phyloP scores from a whole-genome alignment of 2,888 invertebrate genomes.

The Luperina testacea region DNA sequence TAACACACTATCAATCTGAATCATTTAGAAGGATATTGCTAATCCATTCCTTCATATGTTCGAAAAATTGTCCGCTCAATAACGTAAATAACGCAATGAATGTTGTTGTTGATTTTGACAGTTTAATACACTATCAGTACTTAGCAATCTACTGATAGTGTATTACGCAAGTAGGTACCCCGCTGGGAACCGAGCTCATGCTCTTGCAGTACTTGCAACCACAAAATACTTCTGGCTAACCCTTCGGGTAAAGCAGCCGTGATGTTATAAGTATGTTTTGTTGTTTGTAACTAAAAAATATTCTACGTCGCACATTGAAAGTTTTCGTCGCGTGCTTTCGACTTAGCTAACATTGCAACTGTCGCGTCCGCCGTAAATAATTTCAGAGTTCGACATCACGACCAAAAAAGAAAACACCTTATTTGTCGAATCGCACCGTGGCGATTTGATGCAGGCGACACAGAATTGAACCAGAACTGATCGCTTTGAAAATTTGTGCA shows the following conservation, averaged over 20 bases:
- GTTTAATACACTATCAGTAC: no score
- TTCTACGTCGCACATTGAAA: conserved; percentile 16
- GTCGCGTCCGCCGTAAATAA: conserved; percentile 49
- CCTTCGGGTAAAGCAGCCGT: not conserved
- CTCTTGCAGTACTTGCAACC: not conserved
- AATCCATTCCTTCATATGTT: no score
- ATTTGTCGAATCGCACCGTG: conserved; percentile 36
- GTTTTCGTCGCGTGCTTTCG: conserved; percentile 22
- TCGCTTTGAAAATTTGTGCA: conserved; percentile 36
- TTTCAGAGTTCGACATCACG: conserved; percentile 30
- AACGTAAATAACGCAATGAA: no score
- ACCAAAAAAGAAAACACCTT: conserved; percentile 44
- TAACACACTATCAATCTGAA: no score
- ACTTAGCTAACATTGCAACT: conserved; percentile 35
- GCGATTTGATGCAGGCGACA: conserved; percentile 35
- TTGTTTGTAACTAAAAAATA: conserved; percentile 5
- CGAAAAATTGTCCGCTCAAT: no score
- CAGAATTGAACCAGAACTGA: conserved; percentile 35
- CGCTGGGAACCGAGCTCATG: not conserved
- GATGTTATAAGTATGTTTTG: not conserved
- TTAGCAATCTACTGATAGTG: no score
- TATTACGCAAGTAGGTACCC: no score
- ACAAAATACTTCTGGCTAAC: not conserved
- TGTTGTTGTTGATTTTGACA: no score
- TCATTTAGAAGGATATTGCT: no score